phyloP scores from a whole-genome alignment of 2,113 vertebrate species.

The Cromileptes altivelis region DNA sequence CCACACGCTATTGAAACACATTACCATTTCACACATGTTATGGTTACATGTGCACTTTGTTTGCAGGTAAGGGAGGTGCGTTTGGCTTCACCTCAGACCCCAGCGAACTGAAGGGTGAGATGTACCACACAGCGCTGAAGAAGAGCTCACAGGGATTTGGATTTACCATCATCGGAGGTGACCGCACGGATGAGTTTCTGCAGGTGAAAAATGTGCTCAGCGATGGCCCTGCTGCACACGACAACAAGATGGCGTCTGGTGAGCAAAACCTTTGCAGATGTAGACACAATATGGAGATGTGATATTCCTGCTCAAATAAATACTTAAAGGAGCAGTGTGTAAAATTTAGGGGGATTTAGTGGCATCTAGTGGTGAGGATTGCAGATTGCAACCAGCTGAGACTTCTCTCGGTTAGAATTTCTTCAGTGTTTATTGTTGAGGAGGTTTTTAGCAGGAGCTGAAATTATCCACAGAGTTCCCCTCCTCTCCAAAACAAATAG shows the following conservation, averaged over 20 bases:
- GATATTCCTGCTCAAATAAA: background rate
- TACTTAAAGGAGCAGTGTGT: background rate
- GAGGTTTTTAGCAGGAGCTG: no score
- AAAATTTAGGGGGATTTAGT: no score
- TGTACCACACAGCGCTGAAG: constrained; percentile 91
- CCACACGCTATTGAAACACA: background rate
- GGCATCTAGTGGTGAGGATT: no score
- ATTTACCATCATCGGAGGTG: constrained; percentile 97
- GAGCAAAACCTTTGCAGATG: constrained; percentile 40
- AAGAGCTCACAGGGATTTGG: constrained; percentile 96
- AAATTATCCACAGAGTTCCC: no score
- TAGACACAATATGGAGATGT: background rate
- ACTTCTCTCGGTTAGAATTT: no score
- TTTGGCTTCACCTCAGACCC: constrained; percentile 93
- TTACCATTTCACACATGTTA: no score
- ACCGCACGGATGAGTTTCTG: constrained; percentile 95
- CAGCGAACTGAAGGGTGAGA: constrained; percentile 90
- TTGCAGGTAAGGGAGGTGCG: constrained; percentile 79
- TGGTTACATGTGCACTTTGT: background rate
- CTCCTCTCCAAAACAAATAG: no score
- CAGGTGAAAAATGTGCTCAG: constrained; percentile 97
- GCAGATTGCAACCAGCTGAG: no score
- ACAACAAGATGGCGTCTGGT: constrained; percentile 97
- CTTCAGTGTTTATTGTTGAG: no score
- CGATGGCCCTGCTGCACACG: constrained; percentile 94